These are phyloP conservation scores for Hydroisotoma schaefferi DNA, from an alignment of 2,888 invertebrate genomes.

Conservation along the genomic window DNA sequence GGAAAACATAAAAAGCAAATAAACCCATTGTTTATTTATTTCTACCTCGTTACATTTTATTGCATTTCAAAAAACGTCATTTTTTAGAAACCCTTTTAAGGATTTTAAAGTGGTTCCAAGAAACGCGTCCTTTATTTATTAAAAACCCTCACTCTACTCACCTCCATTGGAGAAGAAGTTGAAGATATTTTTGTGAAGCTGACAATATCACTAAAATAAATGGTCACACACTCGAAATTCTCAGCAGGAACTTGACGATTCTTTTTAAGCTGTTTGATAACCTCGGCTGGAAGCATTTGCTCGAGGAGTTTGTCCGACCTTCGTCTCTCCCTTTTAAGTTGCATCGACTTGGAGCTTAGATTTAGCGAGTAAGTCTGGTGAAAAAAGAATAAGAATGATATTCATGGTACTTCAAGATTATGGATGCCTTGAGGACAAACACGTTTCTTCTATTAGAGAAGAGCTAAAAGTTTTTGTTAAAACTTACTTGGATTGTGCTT, in stretches of 20 bases:
- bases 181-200: slow-evolving; percentile 91
- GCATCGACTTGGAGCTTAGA: slow-evolving; percentile 54
- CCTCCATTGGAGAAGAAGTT: slow-evolving; percentile 61
- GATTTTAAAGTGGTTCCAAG: too few species aligned
- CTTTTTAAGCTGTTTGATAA: slow-evolving; percentile 57
- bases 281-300: slow-evolving; percentile 60
- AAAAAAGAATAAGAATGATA: neutral
- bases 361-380: slow-evolving; percentile 48
- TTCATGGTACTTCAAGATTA: neutral
- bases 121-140: too few species aligned
- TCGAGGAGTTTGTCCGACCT: slow-evolving; percentile 60
- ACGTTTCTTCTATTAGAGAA: too few species aligned
- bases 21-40: too few species aligned
- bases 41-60: too few species aligned
- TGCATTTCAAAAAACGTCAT: too few species aligned
- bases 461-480: neutral
- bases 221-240: slow-evolving; percentile 64
- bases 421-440: neutral
- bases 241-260: slow-evolving; percentile 60
- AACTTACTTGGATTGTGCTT: slow-evolving; percentile 58
- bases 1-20: too few species aligned
- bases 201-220: slow-evolving; percentile 76
- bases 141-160: slow-evolving; percentile 29
- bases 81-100: too few species aligned
- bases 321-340: slow-evolving; percentile 58